These are phyloP conservation scores for Eupsilia transversa DNA, from an alignment of 2,888 invertebrate species.

Conservation along the genomic window DNA sequence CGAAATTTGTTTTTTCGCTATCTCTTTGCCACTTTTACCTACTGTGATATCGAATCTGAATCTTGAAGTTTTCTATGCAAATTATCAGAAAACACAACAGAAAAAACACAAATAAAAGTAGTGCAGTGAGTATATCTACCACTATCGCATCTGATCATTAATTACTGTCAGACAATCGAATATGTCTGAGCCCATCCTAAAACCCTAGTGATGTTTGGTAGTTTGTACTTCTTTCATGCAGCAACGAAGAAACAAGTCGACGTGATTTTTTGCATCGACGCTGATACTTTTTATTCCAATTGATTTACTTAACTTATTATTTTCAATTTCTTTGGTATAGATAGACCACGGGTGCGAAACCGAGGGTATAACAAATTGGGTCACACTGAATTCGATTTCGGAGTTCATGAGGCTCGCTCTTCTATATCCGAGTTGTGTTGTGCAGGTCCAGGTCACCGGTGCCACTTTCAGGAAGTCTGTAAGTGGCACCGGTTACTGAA, in stretches of 20 bases:
- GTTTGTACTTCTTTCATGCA: background rate
- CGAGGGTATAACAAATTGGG: background rate
- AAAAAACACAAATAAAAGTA: background rate
- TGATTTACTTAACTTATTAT: too few species aligned
- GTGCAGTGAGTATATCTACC: background rate
- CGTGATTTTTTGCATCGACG: background rate
- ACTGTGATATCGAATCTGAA: background rate
- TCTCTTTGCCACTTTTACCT: background rate
- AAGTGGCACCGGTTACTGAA: background rate
- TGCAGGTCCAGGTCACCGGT: background rate
- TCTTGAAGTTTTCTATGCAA: background rate
- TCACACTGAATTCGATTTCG: background rate
- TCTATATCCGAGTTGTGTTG: background rate
- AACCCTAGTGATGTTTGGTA: background rate
- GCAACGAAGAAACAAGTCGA: background rate
- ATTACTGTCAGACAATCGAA: background rate
- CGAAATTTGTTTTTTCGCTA: slow-evolving; percentile 1
- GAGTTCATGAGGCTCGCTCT: background rate
- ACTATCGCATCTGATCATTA: slow-evolving; percentile 2
- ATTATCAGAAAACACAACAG: too few species aligned
- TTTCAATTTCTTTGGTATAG: background rate
- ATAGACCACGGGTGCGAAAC: background rate
- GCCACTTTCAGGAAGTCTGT: background rate
- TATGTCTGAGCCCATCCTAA: background rate
- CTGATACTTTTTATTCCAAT: background rate